A percentile compares a stretch with the other conserved stretches of the same genome.
phyloP scores from a whole-genome alignment of 2,888 invertebrate genomes.

The Fragum whitleyi region DNA sequence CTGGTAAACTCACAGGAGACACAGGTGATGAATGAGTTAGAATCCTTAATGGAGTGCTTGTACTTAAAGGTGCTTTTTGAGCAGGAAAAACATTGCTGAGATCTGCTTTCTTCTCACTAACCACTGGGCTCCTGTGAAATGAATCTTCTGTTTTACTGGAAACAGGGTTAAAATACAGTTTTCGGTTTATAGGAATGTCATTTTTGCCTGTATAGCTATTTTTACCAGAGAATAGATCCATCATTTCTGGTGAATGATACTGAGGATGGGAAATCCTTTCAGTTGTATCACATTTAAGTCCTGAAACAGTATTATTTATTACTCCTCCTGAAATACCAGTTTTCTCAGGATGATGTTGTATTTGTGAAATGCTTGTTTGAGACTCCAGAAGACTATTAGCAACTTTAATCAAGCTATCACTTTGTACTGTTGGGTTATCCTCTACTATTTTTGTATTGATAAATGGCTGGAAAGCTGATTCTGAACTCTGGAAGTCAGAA shows the following conservation, averaged over 20 bases:
- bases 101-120: neutral
- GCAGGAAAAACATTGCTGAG: neutral
- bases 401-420: conserved; percentile 12
- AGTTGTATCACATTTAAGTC: conserved; percentile 14
- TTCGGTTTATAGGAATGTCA: conserved; percentile 13
- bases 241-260: conserved; percentile 22
- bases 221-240: conserved; percentile 15
- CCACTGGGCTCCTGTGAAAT: neutral
- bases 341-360: neutral
- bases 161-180: conserved; percentile 7
- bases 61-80: neutral
- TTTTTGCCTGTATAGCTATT: neutral
- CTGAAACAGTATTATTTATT: neutral
- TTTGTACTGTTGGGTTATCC: conserved; percentile 2
- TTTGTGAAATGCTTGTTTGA: neutral
- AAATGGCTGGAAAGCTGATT: conserved; percentile 59
- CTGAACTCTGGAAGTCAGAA: conserved; percentile 24
- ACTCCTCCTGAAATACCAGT: neutral
- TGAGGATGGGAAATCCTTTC: neutral
- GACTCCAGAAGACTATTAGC: conserved; percentile 13
- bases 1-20: conserved; percentile 3
- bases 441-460: conserved; percentile 6
- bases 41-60: conserved; percentile 19
- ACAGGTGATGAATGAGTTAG: conserved; percentile 6
- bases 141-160: neutral